Evolutionary conservation across 2,888 invertebrate species (phyloP).

Genomic region (Aphidoletes aphidimyza): DNA sequence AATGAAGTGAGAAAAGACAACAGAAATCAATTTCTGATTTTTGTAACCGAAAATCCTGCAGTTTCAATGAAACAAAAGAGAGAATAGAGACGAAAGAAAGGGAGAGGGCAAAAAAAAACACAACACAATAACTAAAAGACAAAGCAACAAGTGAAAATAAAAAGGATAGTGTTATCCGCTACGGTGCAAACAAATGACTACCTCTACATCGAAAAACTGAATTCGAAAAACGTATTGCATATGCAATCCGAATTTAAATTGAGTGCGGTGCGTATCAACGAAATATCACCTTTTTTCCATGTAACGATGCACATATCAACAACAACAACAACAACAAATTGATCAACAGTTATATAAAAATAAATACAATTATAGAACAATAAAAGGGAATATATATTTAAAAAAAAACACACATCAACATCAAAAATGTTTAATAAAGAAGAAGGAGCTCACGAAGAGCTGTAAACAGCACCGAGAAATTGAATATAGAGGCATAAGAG

Average conservation of each 20-base stretch:
- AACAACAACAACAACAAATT: background rate
- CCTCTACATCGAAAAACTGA: background rate
- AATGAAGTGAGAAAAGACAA: too few species aligned
- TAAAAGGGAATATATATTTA: too few species aligned
- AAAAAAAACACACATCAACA: too few species aligned
- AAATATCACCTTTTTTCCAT: background rate
- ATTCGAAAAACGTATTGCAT: background rate
- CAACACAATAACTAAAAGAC: background rate
- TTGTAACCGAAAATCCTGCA: too few species aligned
- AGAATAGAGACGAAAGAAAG: too few species aligned
- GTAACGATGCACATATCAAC: background rate
- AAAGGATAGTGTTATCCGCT: background rate
- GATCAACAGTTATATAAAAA: slow-evolving; percentile 30
- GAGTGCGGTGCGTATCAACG: background rate
- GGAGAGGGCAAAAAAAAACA: background rate
- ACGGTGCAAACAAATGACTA: slow-evolving; percentile 10
- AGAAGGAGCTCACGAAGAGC: too few species aligned
- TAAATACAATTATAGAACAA: slow-evolving; percentile 28
- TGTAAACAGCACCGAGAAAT: background rate
- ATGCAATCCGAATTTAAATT: background rate
- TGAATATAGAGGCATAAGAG: background rate
- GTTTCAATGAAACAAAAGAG: too few species aligned
- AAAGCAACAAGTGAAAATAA: background rate
- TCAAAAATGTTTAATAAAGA: background rate
- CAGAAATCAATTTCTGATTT: background rate